Conservation (phyloP, 1,140 invertebrate genomes). For the Physella acuta region DNA sequence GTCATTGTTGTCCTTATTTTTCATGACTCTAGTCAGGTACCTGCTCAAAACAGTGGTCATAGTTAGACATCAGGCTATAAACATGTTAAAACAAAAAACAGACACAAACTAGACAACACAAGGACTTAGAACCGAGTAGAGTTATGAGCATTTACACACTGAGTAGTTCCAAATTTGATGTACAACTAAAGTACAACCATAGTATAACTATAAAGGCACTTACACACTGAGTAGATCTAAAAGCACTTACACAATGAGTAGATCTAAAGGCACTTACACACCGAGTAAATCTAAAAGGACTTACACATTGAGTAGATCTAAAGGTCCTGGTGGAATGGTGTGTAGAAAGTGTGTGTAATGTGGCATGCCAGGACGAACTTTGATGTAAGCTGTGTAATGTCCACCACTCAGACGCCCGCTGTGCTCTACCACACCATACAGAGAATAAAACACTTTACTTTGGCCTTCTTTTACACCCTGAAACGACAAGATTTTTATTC, state of each 20-base stretch:
- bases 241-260: neutral
- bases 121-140: too few species aligned
- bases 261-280: neutral
- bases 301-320: constrained; percentile 40
- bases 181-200: too few species aligned
- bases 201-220: neutral
- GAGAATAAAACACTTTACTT: constrained; percentile 75
- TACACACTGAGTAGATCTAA: neutral
- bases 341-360: constrained; percentile 50
- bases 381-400: constrained; percentile 93
- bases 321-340: constrained; percentile 43
- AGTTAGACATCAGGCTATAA: too few species aligned
- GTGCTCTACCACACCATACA: constrained; percentile 95
- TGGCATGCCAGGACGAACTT: constrained; percentile 54
- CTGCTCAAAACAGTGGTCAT: too few species aligned
- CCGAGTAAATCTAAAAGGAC: neutral
- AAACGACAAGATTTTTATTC: constrained; percentile 11
- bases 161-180: neutral
- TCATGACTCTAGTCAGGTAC: constrained; percentile 22
- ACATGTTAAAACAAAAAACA: too few species aligned
- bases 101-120: too few species aligned
- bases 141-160: too few species aligned
- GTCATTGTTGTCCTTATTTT: neutral
- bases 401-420: constrained; percentile 85
- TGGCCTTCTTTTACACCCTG: constrained; percentile 52